Conservation (phyloP, 2,113 vertebrate species). For the Alexandromys fortis region DNA sequence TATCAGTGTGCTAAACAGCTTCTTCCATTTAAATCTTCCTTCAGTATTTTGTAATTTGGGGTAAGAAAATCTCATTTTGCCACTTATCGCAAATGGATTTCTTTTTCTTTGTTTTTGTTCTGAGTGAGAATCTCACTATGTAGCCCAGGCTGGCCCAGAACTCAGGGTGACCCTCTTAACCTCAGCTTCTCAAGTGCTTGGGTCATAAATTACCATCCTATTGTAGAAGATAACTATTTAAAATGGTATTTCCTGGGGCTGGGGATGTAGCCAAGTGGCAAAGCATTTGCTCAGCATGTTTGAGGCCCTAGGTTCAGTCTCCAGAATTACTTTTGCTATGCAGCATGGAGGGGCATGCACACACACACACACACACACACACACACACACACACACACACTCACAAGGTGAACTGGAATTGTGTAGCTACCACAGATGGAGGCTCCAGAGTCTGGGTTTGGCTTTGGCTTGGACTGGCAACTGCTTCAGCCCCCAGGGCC, state of each 20-base stretch:
- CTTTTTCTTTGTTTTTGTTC: neutral
- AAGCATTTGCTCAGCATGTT: neutral
- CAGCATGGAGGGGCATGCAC: accelerated
- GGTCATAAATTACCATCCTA: neutral
- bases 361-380: neutral
- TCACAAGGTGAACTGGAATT: neutral
- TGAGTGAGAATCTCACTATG: neutral
- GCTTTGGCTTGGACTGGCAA: neutral
- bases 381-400: no score
- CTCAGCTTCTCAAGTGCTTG: neutral
- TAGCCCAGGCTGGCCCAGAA: neutral
- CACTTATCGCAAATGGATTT: neutral
- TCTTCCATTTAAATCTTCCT: neutral
- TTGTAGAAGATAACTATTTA: neutral
- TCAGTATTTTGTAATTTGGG: neutral
- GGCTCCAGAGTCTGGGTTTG: neutral
- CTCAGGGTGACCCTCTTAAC: neutral
- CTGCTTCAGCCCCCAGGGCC: neutral
- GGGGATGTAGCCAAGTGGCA: neutral
- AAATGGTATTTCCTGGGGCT: neutral
- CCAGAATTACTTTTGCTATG: neutral
- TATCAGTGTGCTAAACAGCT: neutral
- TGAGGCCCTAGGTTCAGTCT: neutral
- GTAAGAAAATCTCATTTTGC: neutral
- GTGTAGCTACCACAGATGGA: neutral